These are phyloP conservation scores for Vandiemenella viatica DNA, from an alignment of 2,888 invertebrate genomes.

Conservation along the genomic window DNA sequence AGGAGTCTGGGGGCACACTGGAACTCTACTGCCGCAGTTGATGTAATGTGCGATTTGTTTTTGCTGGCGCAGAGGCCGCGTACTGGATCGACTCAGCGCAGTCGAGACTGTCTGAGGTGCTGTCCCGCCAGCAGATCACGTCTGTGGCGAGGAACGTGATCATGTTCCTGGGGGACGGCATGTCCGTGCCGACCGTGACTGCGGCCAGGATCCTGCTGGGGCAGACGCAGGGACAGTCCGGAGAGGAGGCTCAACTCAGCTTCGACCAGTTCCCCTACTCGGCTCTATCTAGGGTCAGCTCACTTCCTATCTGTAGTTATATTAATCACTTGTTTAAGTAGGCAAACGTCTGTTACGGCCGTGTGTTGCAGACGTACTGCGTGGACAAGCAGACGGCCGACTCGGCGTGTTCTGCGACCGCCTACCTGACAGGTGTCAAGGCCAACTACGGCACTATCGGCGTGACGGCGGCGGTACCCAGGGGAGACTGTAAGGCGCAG, in stretches of 20 bases:
- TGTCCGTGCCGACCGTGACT: conserved; percentile 62
- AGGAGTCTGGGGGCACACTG: too few species aligned
- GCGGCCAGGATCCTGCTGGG: conserved; percentile 62
- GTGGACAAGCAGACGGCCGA: conserved; percentile 62
- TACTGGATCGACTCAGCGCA: conserved; percentile 10
- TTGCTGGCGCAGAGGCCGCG: conserved; percentile 3
- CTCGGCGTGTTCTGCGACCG: conserved; percentile 70
- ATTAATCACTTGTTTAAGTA: too few species aligned
- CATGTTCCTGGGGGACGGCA: conserved; percentile 84
- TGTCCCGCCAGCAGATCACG: neutral
- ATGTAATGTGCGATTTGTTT: too few species aligned
- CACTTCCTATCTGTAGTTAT: too few species aligned
- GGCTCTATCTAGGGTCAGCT: conserved; percentile 61
- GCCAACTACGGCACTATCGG: conserved; percentile 63
- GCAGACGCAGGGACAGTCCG: conserved; percentile 37
- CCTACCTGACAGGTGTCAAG: conserved; percentile 64
- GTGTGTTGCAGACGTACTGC: conserved; percentile 58
- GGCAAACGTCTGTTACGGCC: too few species aligned
- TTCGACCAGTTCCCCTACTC: conserved; percentile 64
- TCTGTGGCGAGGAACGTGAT: conserved; percentile 44
- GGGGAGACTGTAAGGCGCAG: conserved; percentile 46
- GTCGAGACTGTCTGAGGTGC: too few species aligned
- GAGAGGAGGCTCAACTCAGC: conserved; percentile 52
- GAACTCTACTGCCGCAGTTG: too few species aligned
- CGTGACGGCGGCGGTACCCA: conserved; percentile 46